Evolutionary conservation across 2,888 invertebrate species (phyloP).

Genomic region (Eupelmus urozonus): DNA sequence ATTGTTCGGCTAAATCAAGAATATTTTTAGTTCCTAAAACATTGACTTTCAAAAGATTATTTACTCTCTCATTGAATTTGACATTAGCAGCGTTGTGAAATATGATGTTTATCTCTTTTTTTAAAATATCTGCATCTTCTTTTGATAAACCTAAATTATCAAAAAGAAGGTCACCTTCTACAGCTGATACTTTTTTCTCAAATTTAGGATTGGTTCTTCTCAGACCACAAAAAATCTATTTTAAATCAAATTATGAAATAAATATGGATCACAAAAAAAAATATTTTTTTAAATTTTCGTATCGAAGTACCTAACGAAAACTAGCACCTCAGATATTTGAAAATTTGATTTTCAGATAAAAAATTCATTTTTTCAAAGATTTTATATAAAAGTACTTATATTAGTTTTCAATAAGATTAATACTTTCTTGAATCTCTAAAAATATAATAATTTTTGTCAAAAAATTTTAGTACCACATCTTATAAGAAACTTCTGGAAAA

Average conservation of each 20-base stretch:
- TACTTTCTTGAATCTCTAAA: too few species aligned
- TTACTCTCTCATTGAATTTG: conserved; percentile 61
- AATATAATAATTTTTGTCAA: too few species aligned
- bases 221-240: conserved; percentile 66
- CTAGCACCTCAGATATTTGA: too few species aligned
- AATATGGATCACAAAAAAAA: too few species aligned
- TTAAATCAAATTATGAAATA: neutral
- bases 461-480: too few species aligned
- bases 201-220: conserved; percentile 61
- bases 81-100: conserved; percentile 66
- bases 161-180: conserved; percentile 64
- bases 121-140: conserved; percentile 59
- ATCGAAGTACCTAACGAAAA: too few species aligned
- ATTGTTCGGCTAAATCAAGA: conserved; percentile 66
- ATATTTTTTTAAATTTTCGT: too few species aligned
- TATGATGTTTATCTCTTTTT: conserved; percentile 64
- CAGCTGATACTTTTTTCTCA: conserved; percentile 58
- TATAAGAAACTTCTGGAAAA: too few species aligned
- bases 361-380: too few species aligned
- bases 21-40: conserved; percentile 65
- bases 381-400: too few species aligned
- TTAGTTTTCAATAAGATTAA: too few species aligned
- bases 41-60: conserved; percentile 60
- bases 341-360: too few species aligned
- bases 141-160: conserved; percentile 63